Base-by-base conservation (phyloP, 2,888 invertebrate species). In the Cantharis nigra region DNA sequence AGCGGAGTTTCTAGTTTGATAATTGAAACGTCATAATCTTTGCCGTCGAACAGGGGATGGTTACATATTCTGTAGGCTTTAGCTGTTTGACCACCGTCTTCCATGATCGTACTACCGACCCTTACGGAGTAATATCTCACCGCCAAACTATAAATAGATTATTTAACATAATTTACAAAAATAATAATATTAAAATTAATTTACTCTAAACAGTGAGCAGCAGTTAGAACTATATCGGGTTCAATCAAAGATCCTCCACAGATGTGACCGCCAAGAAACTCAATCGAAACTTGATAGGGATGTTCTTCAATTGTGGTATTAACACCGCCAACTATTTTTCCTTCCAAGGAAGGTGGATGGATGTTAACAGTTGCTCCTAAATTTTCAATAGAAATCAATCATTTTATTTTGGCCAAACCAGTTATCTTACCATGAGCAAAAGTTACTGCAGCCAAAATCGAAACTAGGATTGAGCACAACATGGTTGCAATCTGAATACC, bases 1-100 rank as follows among this genome's bases (percentile, higher is more conserved):
- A 72, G 26, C 1, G 28, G 11, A 1, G 3, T 13, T 3, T 33
- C 30, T 9, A 72, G 23, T n/a, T 28, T 26, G 11, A 72, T n/a
- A 11, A 72, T 64, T n/a, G 64, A 28, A 30, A 72, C 30, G n/a
- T 64, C 72, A 3, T 72, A 72, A 20, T 72, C 72, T n/a, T 64
- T 18, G 28, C 64, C 28, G 18, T 63, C 18, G 16, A 64, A 72
- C n/a, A 23, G 13, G 14, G 28, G 64, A 65, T 72, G 72, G 3
- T 72, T 18, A 9, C 63, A 63, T 7, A 64, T 64, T 9, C 65
- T 64, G 4, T 3, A 13, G 0, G 64, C 18, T 13, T 67, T 67
- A 11, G 67, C 72, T 9, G 67, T 23, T 49, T 67, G 33, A 14
- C 67, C 67, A 5, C 65, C 65, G 11, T 67, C 33, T 65, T 72